Evolutionary conservation across 2,888 invertebrate genomes (phyloP), one percentile per base, ranked within the genome.

Genomic region (Platycheirus rosarum): DNA sequence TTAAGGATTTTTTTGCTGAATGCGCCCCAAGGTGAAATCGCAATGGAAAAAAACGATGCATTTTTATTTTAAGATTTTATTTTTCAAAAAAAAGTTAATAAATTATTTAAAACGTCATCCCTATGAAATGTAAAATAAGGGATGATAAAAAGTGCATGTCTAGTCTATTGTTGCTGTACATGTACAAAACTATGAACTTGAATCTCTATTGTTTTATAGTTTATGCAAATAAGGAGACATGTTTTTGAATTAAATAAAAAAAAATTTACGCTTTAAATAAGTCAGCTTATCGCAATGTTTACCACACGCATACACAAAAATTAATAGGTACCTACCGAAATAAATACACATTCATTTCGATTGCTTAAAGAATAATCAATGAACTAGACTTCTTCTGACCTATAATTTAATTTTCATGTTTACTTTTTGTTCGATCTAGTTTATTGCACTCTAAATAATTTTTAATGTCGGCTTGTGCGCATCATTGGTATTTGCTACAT

Each of bases 381-480:
- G 57, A 57, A 40, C 53, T 35, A 3, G 35, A 55, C 40, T 14
- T 57, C 20, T 26, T 23, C 13, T 55, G 55, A 55, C 55, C 37
- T 13, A 40, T 37, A 40, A 55, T 23, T 57, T 2, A 9, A 26
- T 40, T 40, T 57, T 8, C 11, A 26, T 40, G 14, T 57, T 55
- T 55, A 40, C 23, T 29, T 51, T 29, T 51, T 23, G 2, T 26
- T 29, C 11, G 9, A 55, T 37, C n/a, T 18, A 23, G 37, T 55
- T 55, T 55, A 14, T 13, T 55, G 37, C 37, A 37, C 55, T 55
- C 20, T 37, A 18, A 48, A 37, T n/a, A 13, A 37, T 20, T 37
- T 40, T 11, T 5, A 40, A 14, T 9, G 18, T 3, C 6, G 18
- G 37, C 37, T n/a, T 37, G 20, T 55, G 13, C 20, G 20, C 37